phyloP scores from a whole-genome alignment of 2,888 invertebrate genomes.

The Tenthredo scrophulariae region DNA sequence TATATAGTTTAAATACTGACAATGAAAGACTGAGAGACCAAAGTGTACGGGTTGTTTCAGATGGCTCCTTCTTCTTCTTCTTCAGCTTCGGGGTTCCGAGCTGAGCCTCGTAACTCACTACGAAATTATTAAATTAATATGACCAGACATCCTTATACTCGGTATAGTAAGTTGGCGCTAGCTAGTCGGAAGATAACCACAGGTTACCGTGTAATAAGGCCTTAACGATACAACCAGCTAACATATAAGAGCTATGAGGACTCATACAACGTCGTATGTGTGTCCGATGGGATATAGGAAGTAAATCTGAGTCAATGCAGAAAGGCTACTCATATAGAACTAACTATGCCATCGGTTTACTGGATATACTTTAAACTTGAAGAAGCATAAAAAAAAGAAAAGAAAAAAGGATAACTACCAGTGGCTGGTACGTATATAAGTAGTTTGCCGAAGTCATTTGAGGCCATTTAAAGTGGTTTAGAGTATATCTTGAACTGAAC shows the following conservation, averaged over 20 bases:
- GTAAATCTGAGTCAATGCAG: background rate
- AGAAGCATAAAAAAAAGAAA: background rate
- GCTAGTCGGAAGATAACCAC: slow-evolving; percentile 63
- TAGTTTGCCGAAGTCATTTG: background rate
- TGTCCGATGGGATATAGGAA: background rate
- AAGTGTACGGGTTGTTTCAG: background rate
- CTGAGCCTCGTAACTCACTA: slow-evolving; percentile 63
- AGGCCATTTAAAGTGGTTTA: background rate
- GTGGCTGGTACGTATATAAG: too few species aligned
- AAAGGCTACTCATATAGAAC: too few species aligned
- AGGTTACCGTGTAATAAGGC: slow-evolving; percentile 63
- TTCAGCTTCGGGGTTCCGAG: slow-evolving; percentile 13
- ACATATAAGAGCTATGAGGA: background rate
- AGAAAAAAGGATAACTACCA: too few species aligned
- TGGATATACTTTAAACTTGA: background rate
- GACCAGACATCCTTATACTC: slow-evolving; percentile 53
- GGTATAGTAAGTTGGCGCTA: slow-evolving; percentile 45
- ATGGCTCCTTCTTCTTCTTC: too few species aligned
- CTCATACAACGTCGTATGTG: background rate
- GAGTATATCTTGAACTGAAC: background rate
- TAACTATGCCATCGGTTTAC: background rate
- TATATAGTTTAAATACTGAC: background rate
- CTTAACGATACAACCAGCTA: slow-evolving; percentile 62
- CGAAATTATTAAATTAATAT: slow-evolving; percentile 67
- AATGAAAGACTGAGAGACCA: background rate